Conservation (phyloP, 2,888 invertebrate species). For the Euphydryas editha region DNA sequence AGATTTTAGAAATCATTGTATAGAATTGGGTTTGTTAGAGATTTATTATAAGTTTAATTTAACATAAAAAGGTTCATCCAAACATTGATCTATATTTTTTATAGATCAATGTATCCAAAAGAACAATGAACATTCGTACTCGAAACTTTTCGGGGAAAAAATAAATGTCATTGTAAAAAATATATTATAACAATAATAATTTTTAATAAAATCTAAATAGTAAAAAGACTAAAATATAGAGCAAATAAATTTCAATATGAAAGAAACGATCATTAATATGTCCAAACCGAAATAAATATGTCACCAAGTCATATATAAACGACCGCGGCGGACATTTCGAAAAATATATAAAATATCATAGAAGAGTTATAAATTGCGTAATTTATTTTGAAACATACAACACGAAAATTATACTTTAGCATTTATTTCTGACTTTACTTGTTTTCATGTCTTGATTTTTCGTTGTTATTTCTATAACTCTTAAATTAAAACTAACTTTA, state of each 20-base stretch:
- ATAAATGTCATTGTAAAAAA: not conserved
- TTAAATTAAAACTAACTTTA: too few relatives aligned
- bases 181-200: not conserved
- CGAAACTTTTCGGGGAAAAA: not conserved
- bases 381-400: not conserved
- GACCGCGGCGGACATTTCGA: not conserved
- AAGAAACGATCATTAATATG: conserved; percentile 14
- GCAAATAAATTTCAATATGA: conserved; percentile 14
- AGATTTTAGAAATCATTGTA: too few relatives aligned
- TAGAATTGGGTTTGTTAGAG: too few relatives aligned
- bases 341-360: conserved; percentile 1
- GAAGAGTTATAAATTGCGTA: not conserved
- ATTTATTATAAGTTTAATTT: too few relatives aligned
- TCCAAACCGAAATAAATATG: conserved; percentile 16
- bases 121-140: too few relatives aligned
- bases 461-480: too few relatives aligned
- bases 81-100: too few relatives aligned
- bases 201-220: not conserved
- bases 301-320: conserved; percentile 14
- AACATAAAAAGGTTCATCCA: too few relatives aligned
- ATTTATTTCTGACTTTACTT: not conserved
- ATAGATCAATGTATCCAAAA: too few relatives aligned
- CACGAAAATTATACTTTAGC: not conserved
- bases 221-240: conserved; percentile 4
- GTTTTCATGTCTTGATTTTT: too few relatives aligned